These are phyloP conservation scores for Pachycephala philippinensis DNA, from an alignment of 2,113 vertebrate genomes.

Conservation along the genomic window DNA sequence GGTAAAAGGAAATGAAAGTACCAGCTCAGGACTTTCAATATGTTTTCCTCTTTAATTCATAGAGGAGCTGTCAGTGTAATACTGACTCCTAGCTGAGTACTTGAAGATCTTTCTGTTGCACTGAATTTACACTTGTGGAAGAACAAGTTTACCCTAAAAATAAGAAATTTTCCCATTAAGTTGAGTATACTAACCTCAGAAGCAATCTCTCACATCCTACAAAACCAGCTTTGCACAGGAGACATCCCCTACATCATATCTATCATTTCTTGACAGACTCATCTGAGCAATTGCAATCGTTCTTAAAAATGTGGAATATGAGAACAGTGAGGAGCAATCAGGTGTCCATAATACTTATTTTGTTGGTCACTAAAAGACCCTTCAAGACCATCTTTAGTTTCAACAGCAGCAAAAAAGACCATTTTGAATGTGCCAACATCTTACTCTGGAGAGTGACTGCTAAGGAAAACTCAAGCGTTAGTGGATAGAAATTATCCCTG, in stretches of 20 bases:
- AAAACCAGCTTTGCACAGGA: neutral
- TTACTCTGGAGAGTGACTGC: neutral
- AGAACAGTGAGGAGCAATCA: neutral
- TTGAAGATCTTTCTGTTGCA: neutral
- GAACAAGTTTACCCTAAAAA: neutral
- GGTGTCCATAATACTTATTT: neutral
- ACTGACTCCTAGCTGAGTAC: neutral
- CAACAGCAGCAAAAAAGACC: neutral
- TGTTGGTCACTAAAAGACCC: neutral
- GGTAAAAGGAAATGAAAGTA: neutral
- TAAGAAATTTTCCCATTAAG: neutral
- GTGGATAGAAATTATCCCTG: neutral
- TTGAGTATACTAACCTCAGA: neutral
- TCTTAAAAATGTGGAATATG: neutral
- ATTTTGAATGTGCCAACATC: neutral
- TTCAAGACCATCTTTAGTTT: neutral
- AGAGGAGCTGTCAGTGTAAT: neutral
- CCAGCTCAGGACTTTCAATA: neutral
- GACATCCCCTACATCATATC: neutral
- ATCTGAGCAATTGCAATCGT: neutral
- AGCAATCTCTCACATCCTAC: neutral
- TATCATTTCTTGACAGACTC: neutral
- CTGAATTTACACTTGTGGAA: neutral
- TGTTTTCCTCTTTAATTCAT: neutral
- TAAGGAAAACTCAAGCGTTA: neutral